These are phyloP conservation scores for Todiramphus chloris DNA, from an alignment of 2,113 vertebrate species.

Conservation along the genomic window DNA sequence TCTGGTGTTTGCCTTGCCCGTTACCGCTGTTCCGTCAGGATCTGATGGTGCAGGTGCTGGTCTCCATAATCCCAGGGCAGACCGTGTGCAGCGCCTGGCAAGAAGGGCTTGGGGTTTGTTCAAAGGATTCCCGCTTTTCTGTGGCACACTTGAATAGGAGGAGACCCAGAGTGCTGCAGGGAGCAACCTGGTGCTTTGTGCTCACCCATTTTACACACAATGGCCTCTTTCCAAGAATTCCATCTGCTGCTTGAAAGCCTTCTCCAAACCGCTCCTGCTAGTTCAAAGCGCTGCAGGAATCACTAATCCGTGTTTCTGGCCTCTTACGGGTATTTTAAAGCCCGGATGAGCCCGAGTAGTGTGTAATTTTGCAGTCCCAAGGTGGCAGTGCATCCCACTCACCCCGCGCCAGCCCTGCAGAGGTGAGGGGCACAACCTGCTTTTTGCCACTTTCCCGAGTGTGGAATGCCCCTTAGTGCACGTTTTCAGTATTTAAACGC, in stretches of 20 bases:
- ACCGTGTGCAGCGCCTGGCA: neutral
- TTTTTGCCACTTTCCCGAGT: neutral
- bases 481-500: neutral
- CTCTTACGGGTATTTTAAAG: neutral
- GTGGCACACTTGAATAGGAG: neutral
- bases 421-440: no score
- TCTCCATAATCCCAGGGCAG: accelerated
- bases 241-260: neutral
- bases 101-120: accelerated
- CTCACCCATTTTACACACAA: neutral
- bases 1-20: accelerated
- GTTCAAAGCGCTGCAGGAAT: neutral
- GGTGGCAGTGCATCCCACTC: accelerated
- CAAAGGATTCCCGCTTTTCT: neutral
- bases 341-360: accelerated
- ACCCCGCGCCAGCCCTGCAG: neutral
- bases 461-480: accelerated
- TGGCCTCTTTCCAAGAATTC: neutral
- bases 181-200: neutral
- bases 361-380: accelerated
- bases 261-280: neutral
- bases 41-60: accelerated
- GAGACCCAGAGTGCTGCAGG: neutral
- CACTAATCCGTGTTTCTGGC: neutral
- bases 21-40: neutral